Percentiles rank a stretch among this genome's conserved stretches.
phyloP scores from a whole-genome alignment of 2,888 invertebrate genomes.

The Nineta flava region DNA sequence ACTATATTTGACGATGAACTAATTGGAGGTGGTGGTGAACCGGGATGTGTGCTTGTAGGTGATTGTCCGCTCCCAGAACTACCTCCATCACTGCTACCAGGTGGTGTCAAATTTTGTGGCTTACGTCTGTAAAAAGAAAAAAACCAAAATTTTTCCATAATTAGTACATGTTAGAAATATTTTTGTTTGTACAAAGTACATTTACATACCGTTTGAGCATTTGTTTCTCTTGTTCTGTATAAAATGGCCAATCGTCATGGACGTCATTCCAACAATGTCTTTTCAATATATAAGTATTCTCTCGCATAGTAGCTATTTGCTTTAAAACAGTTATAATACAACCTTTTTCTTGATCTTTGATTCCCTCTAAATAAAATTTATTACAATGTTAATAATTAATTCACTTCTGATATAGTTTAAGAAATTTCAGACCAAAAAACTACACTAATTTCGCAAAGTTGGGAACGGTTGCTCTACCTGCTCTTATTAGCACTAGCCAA shows the following conservation, averaged over 20 bases:
- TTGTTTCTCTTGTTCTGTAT: slow-evolving; percentile 75
- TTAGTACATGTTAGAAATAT: slow-evolving; percentile 8
- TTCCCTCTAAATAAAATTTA: slow-evolving; percentile 51
- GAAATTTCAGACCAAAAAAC: too few relatives aligned
- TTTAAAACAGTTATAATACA: slow-evolving; percentile 62
- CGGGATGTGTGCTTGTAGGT: slow-evolving; percentile 55
- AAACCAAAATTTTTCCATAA: not conserved
- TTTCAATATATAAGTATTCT: slow-evolving; percentile 78
- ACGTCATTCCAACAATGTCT: slow-evolving; percentile 86
- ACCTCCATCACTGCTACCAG: slow-evolving; percentile 67
- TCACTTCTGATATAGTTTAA: too few relatives aligned
- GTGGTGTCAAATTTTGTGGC: slow-evolving; percentile 81
- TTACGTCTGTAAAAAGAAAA: slow-evolving; percentile 45
- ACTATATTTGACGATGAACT: slow-evolving; percentile 29
- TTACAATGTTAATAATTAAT: not conserved
- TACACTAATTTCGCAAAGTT: too few relatives aligned
- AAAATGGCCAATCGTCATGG: slow-evolving; percentile 88
- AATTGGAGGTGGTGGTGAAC: slow-evolving; percentile 49
- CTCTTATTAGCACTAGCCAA: too few relatives aligned
- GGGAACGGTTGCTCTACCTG: too few relatives aligned
- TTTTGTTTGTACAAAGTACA: not conserved
- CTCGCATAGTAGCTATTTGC: slow-evolving; percentile 65
- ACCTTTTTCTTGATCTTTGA: slow-evolving; percentile 67
- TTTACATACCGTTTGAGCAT: slow-evolving; percentile 59
- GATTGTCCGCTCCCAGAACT: slow-evolving; percentile 67